phyloP scores from a whole-genome alignment of 2,797 vertebrate species.

The Galagoides demidoff region DNA sequence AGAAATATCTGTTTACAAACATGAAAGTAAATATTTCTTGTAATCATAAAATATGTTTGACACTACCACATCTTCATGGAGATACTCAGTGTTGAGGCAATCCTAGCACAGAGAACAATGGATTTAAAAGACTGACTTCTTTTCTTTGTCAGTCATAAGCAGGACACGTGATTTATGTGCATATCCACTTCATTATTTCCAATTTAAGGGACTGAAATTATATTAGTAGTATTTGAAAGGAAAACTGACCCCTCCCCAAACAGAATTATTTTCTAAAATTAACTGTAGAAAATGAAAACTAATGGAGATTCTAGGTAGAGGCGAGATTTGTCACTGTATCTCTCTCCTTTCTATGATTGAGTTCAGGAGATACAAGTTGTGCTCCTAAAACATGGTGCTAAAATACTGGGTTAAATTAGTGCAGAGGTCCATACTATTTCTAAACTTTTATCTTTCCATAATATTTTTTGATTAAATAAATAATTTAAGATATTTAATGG shows the following conservation, averaged over 20 bases:
- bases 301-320: neutral
- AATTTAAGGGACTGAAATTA: neutral
- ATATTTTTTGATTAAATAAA: neutral
- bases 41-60: neutral
- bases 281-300: neutral
- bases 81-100: neutral
- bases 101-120: neutral
- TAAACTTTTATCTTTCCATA: neutral
- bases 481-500: slow-evolving; percentile 1
- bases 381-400: neutral
- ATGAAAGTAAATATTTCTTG: neutral
- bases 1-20: slow-evolving; percentile 6
- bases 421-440: neutral
- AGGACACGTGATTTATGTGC: neutral
- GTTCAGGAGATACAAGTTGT: neutral
- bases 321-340: neutral
- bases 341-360: neutral
- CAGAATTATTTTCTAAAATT: neutral
- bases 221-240: slow-evolving; percentile 31
- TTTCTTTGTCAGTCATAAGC: neutral
- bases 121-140: neutral
- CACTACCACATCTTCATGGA: neutral
- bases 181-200: neutral
- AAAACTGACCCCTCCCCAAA: neutral
- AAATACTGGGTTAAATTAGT: neutral